These are phyloP conservation scores for Pao palembangensis DNA, from an alignment of 2,113 vertebrate genomes.

Conservation along the genomic window DNA sequence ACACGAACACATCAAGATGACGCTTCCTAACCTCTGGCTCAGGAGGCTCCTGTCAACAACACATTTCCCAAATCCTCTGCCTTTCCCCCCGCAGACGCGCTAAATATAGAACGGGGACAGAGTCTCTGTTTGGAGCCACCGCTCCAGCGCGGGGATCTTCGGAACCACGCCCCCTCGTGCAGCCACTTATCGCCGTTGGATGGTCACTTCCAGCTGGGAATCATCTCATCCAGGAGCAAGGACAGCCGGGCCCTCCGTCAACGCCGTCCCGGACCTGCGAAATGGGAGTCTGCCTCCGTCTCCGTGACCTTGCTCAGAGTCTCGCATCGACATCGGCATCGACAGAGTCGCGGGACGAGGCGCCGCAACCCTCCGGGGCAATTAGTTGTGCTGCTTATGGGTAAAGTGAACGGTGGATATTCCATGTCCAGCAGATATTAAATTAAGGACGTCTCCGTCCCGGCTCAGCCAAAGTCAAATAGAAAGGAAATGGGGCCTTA, in stretches of 20 bases:
- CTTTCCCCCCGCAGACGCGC: constrained; percentile 65
- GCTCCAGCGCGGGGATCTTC: constrained; percentile 31
- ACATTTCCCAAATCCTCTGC: constrained; percentile 71
- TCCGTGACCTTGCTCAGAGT: constrained; percentile 55
- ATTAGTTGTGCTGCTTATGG: constrained; percentile 68
- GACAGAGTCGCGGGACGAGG: constrained; percentile 28
- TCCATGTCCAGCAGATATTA: constrained; percentile 62
- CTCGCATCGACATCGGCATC: constrained; percentile 35
- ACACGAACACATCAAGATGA: constrained; percentile 69
- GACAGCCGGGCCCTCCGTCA: constrained; percentile 62
- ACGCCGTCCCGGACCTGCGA: background rate
- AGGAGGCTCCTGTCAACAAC: constrained; percentile 74
- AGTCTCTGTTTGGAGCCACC: constrained; percentile 63
- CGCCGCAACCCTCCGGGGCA: constrained; percentile 48
- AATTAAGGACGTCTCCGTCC: constrained; percentile 65
- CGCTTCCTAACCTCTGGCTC: constrained; percentile 75
- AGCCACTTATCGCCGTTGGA: too few species aligned
- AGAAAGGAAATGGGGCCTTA: constrained; percentile 64
- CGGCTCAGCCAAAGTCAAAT: constrained; percentile 57
- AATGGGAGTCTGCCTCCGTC: constrained; percentile 4
- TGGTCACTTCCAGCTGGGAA: constrained; percentile 60
- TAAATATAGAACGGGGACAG: constrained; percentile 75
- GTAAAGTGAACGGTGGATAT: constrained; percentile 65
- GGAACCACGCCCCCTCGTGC: too few species aligned
- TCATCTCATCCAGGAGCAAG: constrained; percentile 43